These are phyloP conservation scores for Mechanitis mazaeus DNA, from an alignment of 2,888 invertebrate genomes.

Conservation along the genomic window DNA sequence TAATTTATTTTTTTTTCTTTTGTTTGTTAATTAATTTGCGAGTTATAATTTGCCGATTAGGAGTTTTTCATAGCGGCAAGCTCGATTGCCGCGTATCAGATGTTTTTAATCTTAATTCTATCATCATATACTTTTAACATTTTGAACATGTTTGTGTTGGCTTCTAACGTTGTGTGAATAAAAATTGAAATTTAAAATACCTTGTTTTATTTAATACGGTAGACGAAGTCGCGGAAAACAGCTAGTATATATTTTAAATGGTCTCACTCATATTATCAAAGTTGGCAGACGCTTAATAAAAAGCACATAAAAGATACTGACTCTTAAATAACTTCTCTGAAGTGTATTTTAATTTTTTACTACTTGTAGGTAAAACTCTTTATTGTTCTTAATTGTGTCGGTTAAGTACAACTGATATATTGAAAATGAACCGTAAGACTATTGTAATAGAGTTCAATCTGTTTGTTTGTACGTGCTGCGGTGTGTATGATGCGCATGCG, in stretches of 20 bases:
- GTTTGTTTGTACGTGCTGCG: neutral
- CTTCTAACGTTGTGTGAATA: too few relatives aligned
- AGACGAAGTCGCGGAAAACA: too few relatives aligned
- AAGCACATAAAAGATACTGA: slow-evolving; percentile 17
- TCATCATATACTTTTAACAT: too few relatives aligned
- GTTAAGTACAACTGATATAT: neutral
- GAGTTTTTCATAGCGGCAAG: too few relatives aligned
- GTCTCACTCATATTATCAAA: neutral
- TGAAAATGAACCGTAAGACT: neutral
- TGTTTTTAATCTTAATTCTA: too few relatives aligned
- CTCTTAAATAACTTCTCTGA: slow-evolving; percentile 21
- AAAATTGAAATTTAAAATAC: too few relatives aligned
- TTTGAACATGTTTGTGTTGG: too few relatives aligned
- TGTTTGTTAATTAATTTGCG: too few relatives aligned
- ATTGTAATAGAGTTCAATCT: neutral
- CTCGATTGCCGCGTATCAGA: too few relatives aligned
- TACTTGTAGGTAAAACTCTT: slow-evolving; percentile 35
- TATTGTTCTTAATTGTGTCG: slow-evolving; percentile 46
- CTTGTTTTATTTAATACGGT: too few relatives aligned
- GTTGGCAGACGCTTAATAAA: slow-evolving; percentile 12
- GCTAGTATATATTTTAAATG: neutral
- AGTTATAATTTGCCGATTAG: too few relatives aligned
- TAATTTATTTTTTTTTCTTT: too few relatives aligned
- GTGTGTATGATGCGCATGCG: neutral
- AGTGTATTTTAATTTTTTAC: slow-evolving; percentile 27